Evolutionary conservation across 2,797 vertebrate species (phyloP), one percentile per base, ranked within the genome.

Genomic region (Rhyacichthys aspro): DNA sequence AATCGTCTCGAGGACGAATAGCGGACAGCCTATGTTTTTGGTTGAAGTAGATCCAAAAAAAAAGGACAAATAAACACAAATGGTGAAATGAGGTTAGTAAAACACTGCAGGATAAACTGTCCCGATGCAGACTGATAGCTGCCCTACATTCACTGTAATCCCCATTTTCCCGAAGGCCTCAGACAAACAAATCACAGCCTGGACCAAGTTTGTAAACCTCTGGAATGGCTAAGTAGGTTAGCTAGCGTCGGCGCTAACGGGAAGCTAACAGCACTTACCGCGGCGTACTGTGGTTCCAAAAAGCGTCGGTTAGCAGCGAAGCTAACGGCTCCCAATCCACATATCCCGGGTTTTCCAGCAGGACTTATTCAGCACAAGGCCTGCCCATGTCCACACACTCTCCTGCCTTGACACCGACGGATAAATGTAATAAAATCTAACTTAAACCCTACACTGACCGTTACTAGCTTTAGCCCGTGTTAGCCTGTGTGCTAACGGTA

Each of bases 211-310:
- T 55, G 18, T 48, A 48, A 23, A n/a, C 52, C 37, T 1, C 16
- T 17, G 18, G 17, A 52, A 8, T 0, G 11, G 46, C 49, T 55
- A 63, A 43, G 49, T 16, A 6, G 47, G 33, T 33, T 33, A 45
- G 49, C 37, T 63, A 62, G 52, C 67, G 7, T 1, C 0, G 23
- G 1, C 14, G 54, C 63, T 59, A 47, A 3, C 18, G 36, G 41
- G 41, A 5, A 44, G 43, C 43, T 19, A n/a, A 15, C 47, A 62
- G 48, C 43, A 82, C 88, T 89, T 48, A 89, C 87, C 87, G 85
- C 86, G 73, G 79, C 80, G 86, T 80, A 65, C 78, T 80, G 78
- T 72, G 77, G 81, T 72, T 88, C 82, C 83, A 45, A 82, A 85
- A 86, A 83, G 75, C 63, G 72, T 84, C 55, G 1, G 80, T 78